Evolutionary conservation across 2,113 vertebrate species (phyloP).

Genomic region (Lichenostomus cassidix): DNA sequence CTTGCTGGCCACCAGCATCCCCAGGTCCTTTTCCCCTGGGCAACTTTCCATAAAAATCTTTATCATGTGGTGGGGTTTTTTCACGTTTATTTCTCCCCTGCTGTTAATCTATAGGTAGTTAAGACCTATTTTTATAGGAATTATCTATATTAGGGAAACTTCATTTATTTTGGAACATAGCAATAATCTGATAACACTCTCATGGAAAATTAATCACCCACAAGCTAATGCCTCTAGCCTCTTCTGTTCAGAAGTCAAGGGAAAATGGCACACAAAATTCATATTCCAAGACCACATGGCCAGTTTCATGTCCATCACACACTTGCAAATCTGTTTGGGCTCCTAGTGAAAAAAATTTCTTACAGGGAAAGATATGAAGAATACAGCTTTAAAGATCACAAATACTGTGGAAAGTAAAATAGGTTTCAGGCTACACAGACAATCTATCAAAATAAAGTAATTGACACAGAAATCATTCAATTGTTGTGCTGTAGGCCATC

Average conservation of each 20-base stretch:
- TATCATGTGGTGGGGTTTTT: neutral
- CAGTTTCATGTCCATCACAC: neutral
- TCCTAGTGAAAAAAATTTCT: neutral
- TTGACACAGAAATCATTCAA: neutral
- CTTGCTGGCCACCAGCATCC: neutral
- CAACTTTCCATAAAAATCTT: neutral
- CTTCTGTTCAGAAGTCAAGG: neutral
- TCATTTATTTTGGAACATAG: neutral
- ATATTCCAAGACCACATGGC: neutral
- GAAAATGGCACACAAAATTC: neutral
- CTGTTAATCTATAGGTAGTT: neutral
- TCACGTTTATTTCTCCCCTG: neutral
- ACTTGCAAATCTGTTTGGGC: neutral
- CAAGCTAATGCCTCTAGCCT: neutral
- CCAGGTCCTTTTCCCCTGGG: neutral
- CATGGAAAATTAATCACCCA: neutral
- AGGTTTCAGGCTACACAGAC: neutral
- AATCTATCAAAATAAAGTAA: neutral
- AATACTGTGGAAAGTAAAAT: neutral
- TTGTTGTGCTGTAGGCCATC: neutral
- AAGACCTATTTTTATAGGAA: neutral
- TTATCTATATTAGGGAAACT: neutral
- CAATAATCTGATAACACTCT: neutral
- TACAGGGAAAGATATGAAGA: neutral
- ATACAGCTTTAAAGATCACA: neutral